Conservation (phyloP, 2,888 invertebrate species). For the Oligia strigilis region DNA sequence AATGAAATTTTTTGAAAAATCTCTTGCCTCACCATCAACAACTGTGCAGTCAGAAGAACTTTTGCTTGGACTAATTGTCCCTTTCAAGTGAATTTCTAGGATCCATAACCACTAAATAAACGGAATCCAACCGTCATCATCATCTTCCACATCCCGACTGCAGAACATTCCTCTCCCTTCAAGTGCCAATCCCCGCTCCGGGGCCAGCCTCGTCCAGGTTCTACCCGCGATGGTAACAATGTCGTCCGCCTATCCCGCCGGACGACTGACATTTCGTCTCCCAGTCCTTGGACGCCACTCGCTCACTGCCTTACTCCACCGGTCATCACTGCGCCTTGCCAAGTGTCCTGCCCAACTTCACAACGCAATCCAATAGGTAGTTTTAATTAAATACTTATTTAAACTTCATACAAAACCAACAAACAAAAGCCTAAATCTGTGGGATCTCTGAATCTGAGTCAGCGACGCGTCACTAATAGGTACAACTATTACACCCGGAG, state of each 20-base stretch:
- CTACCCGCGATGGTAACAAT: not conserved
- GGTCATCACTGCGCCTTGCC: not conserved
- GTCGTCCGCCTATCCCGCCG: no score
- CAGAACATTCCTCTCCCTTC: not conserved
- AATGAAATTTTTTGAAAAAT: not conserved
- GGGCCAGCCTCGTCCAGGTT: not conserved
- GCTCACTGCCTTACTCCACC: not conserved
- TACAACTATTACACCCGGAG: slow-evolving; percentile 58
- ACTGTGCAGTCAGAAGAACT: not conserved
- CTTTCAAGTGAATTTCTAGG: not conserved
- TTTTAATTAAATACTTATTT: slow-evolving; percentile 6
- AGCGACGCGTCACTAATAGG: slow-evolving; percentile 50
- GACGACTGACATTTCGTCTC: not conserved
- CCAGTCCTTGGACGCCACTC: no score
- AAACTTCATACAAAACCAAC: slow-evolving; percentile 26
- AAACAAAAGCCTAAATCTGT: slow-evolving; percentile 38
- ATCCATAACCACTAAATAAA: not conserved
- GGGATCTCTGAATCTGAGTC: slow-evolving; percentile 35
- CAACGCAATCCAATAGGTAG: not conserved
- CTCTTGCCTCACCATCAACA: not conserved
- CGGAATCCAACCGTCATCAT: not conserved
- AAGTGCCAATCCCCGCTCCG: not conserved
- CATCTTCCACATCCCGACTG: not conserved
- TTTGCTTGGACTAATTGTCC: not conserved
- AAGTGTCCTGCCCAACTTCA: not conserved